These are phyloP conservation scores for Microcebus jonahi DNA, from an alignment of 2,113 vertebrate genomes.

Conservation along the genomic window DNA sequence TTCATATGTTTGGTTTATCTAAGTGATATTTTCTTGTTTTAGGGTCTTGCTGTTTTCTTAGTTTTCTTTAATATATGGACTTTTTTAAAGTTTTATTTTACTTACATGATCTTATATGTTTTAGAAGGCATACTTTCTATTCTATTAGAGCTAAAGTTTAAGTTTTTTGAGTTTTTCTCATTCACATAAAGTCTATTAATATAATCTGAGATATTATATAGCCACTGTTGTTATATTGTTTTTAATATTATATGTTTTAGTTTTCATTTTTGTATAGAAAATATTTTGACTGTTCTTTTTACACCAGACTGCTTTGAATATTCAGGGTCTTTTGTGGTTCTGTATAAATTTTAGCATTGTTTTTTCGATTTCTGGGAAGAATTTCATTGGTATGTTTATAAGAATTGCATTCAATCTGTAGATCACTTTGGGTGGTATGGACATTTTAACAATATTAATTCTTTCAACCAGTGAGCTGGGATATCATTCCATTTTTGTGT, in stretches of 20 bases:
- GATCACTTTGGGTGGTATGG: background rate
- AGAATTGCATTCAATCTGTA: background rate
- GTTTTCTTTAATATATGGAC: background rate
- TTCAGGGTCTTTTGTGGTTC: background rate
- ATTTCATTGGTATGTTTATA: background rate
- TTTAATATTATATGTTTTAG: background rate
- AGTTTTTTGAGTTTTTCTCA: background rate
- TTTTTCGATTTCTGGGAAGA: background rate
- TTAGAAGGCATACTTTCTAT: background rate
- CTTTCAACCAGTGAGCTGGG: background rate
- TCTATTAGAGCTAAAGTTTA: background rate
- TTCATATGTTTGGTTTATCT: background rate
- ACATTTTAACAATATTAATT: background rate
- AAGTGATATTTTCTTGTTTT: background rate
- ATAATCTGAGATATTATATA: background rate
- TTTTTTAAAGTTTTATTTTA: background rate
- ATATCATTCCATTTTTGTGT: background rate
- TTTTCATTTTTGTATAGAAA: conserved; percentile 6
- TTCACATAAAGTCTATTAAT: background rate
- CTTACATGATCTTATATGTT: background rate
- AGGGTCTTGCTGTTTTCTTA: background rate
- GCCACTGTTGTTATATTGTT: background rate
- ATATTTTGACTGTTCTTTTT: background rate
- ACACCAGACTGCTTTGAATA: background rate
- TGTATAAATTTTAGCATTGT: background rate